Base-by-base conservation (phyloP, 2,797 vertebrate genomes). In the Centropyge bicolor region DNA sequence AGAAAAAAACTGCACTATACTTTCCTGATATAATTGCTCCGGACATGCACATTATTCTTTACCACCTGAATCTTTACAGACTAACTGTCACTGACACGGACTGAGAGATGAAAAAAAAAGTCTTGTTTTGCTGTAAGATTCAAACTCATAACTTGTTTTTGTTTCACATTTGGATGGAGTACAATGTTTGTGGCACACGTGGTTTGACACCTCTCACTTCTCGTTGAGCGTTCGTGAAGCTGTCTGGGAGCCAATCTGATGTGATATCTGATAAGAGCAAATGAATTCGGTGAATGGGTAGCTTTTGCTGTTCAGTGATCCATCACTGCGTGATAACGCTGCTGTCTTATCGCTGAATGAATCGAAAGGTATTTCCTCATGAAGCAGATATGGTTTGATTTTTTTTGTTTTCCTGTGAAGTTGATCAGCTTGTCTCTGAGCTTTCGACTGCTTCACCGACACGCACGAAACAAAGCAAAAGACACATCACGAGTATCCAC, bases 391-490 rank as follows among this genome's bases (percentile, higher is more conserved):
- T 3, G 7, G 35, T 31, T 49, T 59, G 11, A n/a, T n/a, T n/a
- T n/a, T 51, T 55, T 8, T 14, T 55, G 54, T 75, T 61, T 56
- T 56, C 1, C 17, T 60, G 19, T 24, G 16, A 68, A 51, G 27
- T 38, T 8, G 38, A n/a, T 14, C 7, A 51, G n/a, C 46, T 46
- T 8, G 19, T 64, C 27, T 55, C 38, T 5, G 35, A 67, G 17
- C 8, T 43, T 78, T 74, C 7, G 5, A 11, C 75, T 20, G 12
- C 31, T 65, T 17, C 9, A 5, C 49, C 38, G 60, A 78, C 46
- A 84, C 74, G 80, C 57, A 49, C 51, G 31, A 82, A 73, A 85
- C 72, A 89, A 80, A 81, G 63, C 72, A 41, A 83, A 67, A 79
- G 4, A 78, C 63, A 56, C 66, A 17, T 85, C 70, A 52, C 77